Evolutionary conservation across 92 coral and sea anemone species (phyloP), one percentile per base, ranked within the genome.

Genomic region (Epizoanthus stellaris): DNA sequence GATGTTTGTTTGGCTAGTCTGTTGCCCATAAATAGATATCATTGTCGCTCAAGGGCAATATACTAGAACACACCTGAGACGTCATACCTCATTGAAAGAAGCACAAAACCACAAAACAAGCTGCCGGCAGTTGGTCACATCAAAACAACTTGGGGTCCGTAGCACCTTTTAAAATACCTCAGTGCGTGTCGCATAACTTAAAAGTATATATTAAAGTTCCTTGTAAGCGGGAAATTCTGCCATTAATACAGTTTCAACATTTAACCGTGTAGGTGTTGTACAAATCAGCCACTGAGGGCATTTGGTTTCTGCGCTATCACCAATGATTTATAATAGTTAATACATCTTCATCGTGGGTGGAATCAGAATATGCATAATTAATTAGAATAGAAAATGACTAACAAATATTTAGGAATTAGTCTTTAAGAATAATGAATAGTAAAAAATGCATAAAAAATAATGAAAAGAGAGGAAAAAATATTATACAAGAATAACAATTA

Each of bases 21-120:
- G 30, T 63, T 79, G 45, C 42, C 83, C 83, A 79, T 79, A 79
- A 79, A 79, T 79, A 79, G 83, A 79, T 43, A 62, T 63, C 40
- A 45, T 15, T 0, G 1, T 17, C 17, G 83, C 83, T 63, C 20
- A 63, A 63, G 72, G 83, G 42, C 72, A 79, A 62, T 79, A 62
- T 79, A 42, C 71, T 39, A 43, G 57, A 79, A 40, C 67, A 45
- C 83, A 20, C 72, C 67, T 10, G 21, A 62, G 72, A 79, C 83
- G 72, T 43, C 73, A 52, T 42, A 17, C 39, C 59, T 79, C 49
- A 39, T 43, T 42, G 54, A 20, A 45, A 79, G 64, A 52, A 52
- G 60, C 47, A 12, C 39, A 61, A 79, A 77, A 79, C 83, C 83
- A 4, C 83, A 62, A 62, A 36, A 52, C 38, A 74, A 54, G 80